Conservation (phyloP, 2,888 invertebrate genomes). For the Acholoe squamosa region DNA sequence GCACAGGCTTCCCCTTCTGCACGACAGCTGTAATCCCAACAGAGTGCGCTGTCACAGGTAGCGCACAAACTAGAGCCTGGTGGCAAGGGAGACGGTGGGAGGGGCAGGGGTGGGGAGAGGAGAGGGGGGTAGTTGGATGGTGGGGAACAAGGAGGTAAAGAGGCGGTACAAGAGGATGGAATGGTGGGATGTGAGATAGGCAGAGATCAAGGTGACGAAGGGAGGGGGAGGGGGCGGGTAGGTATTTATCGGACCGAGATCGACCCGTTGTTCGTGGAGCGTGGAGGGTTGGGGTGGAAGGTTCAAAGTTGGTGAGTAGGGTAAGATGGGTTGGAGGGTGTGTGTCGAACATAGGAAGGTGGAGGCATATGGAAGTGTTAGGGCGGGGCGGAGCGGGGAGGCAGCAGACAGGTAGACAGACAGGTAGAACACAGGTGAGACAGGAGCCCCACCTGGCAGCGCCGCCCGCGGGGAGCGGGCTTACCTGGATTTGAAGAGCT, state of each 20-base stretch:
- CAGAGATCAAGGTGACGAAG: neutral
- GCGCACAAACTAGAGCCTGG: neutral
- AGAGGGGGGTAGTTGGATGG: neutral
- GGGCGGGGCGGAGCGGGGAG: constrained; percentile 10
- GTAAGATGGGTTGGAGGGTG: neutral
- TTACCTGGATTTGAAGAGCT: neutral
- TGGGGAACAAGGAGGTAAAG: neutral
- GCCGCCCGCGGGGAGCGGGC: neutral
- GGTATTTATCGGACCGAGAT: too few species aligned
- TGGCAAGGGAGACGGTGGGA: neutral
- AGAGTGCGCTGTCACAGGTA: neutral
- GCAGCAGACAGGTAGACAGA: neutral
- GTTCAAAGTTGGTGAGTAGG: neutral
- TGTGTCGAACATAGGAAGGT: too few species aligned
- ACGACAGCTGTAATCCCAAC: neutral
- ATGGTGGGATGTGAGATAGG: neutral
- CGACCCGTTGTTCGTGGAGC: too few species aligned
- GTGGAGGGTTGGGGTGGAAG: neutral
- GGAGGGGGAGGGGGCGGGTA: neutral
- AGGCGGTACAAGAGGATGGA: neutral
- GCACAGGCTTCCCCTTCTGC: neutral
- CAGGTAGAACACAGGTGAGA: constrained; percentile 11
- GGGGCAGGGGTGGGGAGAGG: neutral
- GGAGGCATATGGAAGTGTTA: neutral
- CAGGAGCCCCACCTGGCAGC: neutral